Percentiles rank a stretch among this genome's conserved stretches.
phyloP scores from a whole-genome alignment of 1,140 invertebrate genomes.

The Bombus waltoni region DNA sequence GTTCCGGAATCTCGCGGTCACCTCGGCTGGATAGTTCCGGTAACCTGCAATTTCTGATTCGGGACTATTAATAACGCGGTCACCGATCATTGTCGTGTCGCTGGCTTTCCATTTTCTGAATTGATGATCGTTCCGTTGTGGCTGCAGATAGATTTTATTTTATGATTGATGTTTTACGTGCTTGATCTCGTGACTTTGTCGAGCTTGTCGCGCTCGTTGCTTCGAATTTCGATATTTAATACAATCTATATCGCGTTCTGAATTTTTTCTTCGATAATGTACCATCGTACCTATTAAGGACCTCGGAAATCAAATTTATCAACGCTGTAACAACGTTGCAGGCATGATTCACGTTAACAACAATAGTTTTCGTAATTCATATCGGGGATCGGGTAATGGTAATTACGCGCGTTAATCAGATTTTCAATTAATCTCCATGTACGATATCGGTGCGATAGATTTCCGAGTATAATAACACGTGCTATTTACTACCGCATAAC shows the following conservation, averaged over 20 bases:
- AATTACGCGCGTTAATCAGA: not conserved
- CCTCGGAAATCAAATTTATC: not conserved
- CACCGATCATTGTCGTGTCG: not conserved
- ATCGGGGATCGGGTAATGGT: too few relatives aligned
- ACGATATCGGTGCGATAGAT: too few relatives aligned
- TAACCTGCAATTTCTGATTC: not conserved
- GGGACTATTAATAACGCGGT: not conserved
- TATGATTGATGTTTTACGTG: not conserved
- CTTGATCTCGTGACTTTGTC: not conserved
- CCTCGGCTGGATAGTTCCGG: not conserved
- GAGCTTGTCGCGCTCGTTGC: not conserved
- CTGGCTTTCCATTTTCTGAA: not conserved
- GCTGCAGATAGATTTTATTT: not conserved
- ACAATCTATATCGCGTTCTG: not conserved
- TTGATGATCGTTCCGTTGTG: not conserved
- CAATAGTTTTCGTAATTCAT: not conserved
- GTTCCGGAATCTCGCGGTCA: conserved; percentile 18
- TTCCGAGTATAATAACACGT: not conserved
- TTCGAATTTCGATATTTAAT: not conserved
- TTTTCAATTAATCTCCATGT: not conserved
- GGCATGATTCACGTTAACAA: not conserved
- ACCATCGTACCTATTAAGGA: not conserved
- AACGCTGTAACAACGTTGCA: not conserved
- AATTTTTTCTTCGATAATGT: not conserved
- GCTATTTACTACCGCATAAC: not conserved